phyloP scores from a whole-genome alignment of 2,113 vertebrate species.

The Heterotilapia buettikoferi region DNA sequence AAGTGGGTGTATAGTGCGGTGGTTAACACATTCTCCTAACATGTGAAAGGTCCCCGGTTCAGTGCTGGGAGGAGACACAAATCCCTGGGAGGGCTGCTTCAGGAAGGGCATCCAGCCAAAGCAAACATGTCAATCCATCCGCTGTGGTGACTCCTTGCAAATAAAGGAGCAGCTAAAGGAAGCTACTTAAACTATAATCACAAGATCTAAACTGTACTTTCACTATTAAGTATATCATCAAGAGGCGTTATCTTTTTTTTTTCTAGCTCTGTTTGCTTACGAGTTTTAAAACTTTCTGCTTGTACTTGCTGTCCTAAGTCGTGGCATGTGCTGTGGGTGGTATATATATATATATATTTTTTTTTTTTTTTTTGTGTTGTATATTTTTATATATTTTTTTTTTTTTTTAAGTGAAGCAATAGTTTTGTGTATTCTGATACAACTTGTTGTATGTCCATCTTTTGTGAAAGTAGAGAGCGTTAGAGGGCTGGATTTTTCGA shows the following conservation, averaged over 20 bases:
- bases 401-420: neutral
- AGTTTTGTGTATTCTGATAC: neutral
- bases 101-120: neutral
- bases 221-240: neutral
- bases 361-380: no score
- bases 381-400: no score
- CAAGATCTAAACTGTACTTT: neutral
- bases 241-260: neutral
- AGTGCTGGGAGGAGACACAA: slow-evolving; percentile 54
- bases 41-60: slow-evolving; percentile 85
- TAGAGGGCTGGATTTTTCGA: neutral
- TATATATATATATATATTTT: no score
- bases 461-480: neutral
- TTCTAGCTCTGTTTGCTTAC: neutral
- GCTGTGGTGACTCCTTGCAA: neutral
- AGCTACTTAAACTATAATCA: neutral
- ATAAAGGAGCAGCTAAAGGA: neutral
- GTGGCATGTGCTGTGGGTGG: neutral
- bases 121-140: neutral
- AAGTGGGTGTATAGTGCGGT: neutral
- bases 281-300: neutral
- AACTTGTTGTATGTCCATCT: neutral
- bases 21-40: neutral
- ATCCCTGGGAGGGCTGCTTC: neutral
- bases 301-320: neutral